These are phyloP conservation scores for Himalopsyche phryganea DNA, from an alignment of 1,140 invertebrate species.

Conservation along the genomic window DNA sequence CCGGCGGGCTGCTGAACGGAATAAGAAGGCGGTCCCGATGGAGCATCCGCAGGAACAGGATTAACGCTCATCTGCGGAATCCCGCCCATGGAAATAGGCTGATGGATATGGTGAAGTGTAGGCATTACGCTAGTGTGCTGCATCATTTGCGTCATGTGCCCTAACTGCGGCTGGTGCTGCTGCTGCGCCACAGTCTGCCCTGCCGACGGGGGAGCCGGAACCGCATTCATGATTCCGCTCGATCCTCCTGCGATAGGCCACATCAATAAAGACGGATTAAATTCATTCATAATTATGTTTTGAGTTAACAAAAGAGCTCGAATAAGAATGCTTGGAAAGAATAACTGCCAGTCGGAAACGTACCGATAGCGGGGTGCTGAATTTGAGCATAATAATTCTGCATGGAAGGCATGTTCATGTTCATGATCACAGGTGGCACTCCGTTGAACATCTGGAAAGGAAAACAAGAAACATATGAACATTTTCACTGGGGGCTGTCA, in stretches of 20 bases:
- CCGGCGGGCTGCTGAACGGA: slow-evolving; percentile 1
- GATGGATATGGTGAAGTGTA: too few species aligned
- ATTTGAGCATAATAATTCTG: slow-evolving; percentile 19
- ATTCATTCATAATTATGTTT: too few species aligned
- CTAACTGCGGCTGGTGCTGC: too few species aligned
- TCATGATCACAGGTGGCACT: slow-evolving; percentile 7
- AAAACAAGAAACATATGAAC: neutral
- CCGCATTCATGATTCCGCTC: slow-evolving; percentile 5
- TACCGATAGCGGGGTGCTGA: slow-evolving; percentile 20
- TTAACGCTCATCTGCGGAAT: too few species aligned
- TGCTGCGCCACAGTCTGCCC: too few species aligned
- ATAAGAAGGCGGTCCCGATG: slow-evolving; percentile 4
- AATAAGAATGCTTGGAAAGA: too few species aligned
- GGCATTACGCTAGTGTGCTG: too few species aligned
- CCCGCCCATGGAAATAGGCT: too few species aligned
- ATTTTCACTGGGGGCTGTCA: neutral
- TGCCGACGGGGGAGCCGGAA: neutral
- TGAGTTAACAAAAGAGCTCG: neutral
- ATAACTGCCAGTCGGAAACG: too few species aligned
- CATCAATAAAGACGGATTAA: too few species aligned
- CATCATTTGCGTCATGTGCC: too few species aligned
- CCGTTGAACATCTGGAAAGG: slow-evolving; percentile 23
- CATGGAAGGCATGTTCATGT: slow-evolving; percentile 11
- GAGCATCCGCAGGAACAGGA: neutral
- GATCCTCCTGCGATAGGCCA: neutral